Conservation (phyloP, 2,113 vertebrate genomes). For the Cricetomys ansorgei region DNA sequence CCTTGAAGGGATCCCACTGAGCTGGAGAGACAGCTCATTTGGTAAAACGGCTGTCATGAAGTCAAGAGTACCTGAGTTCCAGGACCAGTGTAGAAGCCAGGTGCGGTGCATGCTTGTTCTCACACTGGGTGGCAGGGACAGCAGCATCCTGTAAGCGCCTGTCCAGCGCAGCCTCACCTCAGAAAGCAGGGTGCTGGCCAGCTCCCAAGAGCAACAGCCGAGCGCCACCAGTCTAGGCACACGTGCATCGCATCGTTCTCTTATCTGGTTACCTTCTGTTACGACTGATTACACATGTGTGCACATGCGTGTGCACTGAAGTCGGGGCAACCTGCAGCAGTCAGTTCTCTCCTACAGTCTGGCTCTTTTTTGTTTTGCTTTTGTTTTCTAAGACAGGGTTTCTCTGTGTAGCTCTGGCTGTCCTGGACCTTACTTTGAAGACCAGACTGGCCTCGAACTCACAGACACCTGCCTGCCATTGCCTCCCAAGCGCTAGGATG, state of each 20-base stretch:
- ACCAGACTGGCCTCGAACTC: too few relatives aligned
- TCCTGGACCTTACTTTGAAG: too few relatives aligned
- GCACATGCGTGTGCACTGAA: background rate
- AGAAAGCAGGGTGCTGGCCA: background rate
- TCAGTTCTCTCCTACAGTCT: background rate
- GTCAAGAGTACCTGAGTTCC: background rate
- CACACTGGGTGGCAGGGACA: background rate
- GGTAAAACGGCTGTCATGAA: background rate
- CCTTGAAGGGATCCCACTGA: background rate
- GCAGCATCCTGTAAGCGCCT: background rate
- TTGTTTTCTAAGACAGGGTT: too few relatives aligned
- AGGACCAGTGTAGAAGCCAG: background rate
- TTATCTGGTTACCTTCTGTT: background rate
- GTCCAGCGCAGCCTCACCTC: background rate
- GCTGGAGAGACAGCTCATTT: background rate
- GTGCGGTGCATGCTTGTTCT: background rate
- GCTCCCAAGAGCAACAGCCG: background rate
- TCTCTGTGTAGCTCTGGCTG: too few relatives aligned
- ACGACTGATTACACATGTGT: background rate
- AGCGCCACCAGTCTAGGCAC: background rate
- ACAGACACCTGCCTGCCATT: too few relatives aligned
- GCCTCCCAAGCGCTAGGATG: too few relatives aligned
- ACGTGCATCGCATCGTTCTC: background rate
- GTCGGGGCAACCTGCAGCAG: background rate
- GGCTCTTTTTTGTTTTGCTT: too few relatives aligned